These are phyloP conservation scores for Butorides virescens DNA, from an alignment of 2,113 vertebrate genomes.

Conservation along the genomic window DNA sequence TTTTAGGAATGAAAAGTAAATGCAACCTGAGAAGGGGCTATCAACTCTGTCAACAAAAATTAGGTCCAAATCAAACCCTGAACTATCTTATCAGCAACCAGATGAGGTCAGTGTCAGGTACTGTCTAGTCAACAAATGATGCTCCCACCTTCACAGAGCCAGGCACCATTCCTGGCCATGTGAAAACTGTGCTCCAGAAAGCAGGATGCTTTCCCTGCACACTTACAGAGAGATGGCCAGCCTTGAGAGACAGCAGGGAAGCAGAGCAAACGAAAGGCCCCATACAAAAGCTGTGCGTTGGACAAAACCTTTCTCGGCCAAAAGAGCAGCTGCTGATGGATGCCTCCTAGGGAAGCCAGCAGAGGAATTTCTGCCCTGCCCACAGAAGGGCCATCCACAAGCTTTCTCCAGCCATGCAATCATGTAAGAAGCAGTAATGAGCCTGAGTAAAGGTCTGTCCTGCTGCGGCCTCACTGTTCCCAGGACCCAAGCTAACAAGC, in stretches of 20 bases:
- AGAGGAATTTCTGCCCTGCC: background rate
- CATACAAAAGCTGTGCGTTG: background rate
- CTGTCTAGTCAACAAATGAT: background rate
- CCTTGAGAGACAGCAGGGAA: background rate
- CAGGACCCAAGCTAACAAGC: background rate
- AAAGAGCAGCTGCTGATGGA: background rate
- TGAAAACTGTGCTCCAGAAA: background rate
- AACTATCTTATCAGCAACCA: background rate
- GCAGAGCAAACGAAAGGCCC: background rate
- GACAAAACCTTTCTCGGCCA: background rate
- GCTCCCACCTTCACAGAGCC: background rate
- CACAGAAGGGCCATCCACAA: background rate
- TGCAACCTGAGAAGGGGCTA: background rate
- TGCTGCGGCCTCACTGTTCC: rapidly evolving
- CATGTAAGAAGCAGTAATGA: rapidly evolving
- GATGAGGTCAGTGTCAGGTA: background rate
- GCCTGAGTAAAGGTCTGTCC: background rate
- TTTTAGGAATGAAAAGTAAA: background rate
- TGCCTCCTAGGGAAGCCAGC: background rate
- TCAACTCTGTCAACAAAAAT: background rate
- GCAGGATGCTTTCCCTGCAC: background rate
- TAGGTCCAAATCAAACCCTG: background rate
- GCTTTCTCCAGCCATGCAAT: background rate
- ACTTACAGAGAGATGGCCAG: background rate
- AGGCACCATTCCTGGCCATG: background rate